These are phyloP conservation scores for Eupithecia abbreviata DNA, from an alignment of 2,888 invertebrate species.

Conservation along the genomic window DNA sequence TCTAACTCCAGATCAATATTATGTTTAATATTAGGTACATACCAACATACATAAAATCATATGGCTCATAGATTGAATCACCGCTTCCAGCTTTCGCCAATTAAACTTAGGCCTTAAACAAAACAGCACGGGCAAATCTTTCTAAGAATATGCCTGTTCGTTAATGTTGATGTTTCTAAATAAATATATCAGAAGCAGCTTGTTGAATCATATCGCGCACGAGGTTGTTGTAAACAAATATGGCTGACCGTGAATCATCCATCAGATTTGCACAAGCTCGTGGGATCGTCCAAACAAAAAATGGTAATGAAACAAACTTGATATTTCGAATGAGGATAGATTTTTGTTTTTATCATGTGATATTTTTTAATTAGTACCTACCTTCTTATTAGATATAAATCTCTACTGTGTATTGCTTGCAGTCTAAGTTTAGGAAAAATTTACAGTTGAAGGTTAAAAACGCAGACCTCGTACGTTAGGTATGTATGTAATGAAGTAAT, in stretches of 20 bases:
- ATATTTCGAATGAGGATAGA: neutral
- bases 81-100: neutral
- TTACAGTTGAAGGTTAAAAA: too few species aligned
- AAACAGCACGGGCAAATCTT: slow-evolving; percentile 7
- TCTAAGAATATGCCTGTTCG: slow-evolving; percentile 26
- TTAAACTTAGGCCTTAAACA: slow-evolving; percentile 5
- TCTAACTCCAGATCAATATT: neutral
- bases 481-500: neutral
- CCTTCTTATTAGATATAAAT: neutral
- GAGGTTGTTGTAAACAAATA: slow-evolving; percentile 59
- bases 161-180: slow-evolving; percentile 30
- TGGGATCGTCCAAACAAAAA: slow-evolving; percentile 24
- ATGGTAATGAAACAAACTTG: slow-evolving; percentile 14
- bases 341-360: neutral
- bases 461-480: neutral
- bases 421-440: too few species aligned
- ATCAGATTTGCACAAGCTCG: slow-evolving; percentile 39
- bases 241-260: slow-evolving; percentile 58
- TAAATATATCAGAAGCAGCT: slow-evolving; percentile 39
- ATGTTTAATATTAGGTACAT: neutral
- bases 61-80: slow-evolving; percentile 10
- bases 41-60: neutral
- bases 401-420: neutral
- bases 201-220: slow-evolving; percentile 55
- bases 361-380: neutral